A percentile compares a stretch with the other conserved stretches of the same genome.
These are phyloP conservation scores for Chamaea fasciata DNA, from an alignment of 2,113 vertebrate species.

Conservation along the genomic window DNA sequence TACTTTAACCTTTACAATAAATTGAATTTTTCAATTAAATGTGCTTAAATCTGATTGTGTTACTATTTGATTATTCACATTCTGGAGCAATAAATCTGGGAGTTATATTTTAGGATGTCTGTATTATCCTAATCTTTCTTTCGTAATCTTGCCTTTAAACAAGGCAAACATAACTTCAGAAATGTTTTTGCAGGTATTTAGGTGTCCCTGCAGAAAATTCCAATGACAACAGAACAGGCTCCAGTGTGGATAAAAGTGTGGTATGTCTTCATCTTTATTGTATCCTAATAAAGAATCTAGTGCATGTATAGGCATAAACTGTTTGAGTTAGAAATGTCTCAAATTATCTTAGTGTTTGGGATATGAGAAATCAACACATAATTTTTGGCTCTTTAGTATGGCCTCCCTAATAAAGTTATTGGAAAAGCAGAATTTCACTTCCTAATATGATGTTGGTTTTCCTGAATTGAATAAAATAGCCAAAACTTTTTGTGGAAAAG, in stretches of 20 bases:
- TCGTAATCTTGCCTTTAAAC: background rate
- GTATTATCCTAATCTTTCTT: background rate
- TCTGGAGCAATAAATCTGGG: background rate
- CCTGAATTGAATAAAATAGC: background rate
- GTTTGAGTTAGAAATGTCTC: background rate
- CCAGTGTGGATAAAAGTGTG: conserved; percentile 89
- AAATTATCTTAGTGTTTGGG: background rate
- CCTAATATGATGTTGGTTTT: background rate
- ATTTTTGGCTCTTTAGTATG: background rate
- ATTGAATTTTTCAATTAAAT: background rate
- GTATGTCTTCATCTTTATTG: conserved; percentile 72
- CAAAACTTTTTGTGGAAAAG: background rate
- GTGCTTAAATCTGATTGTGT: background rate
- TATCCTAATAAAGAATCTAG: background rate
- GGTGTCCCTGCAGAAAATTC: conserved; percentile 75
- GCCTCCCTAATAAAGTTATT: background rate
- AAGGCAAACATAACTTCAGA: background rate
- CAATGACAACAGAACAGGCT: conserved; percentile 85
- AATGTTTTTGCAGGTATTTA: conserved; percentile 70
- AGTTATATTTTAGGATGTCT: background rate
- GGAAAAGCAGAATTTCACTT: background rate
- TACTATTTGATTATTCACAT: background rate
- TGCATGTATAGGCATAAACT: background rate
- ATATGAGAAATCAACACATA: background rate
- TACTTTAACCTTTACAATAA: background rate